Conservation (phyloP, 2,113 vertebrate genomes). For the Heterochromis multidens region DNA sequence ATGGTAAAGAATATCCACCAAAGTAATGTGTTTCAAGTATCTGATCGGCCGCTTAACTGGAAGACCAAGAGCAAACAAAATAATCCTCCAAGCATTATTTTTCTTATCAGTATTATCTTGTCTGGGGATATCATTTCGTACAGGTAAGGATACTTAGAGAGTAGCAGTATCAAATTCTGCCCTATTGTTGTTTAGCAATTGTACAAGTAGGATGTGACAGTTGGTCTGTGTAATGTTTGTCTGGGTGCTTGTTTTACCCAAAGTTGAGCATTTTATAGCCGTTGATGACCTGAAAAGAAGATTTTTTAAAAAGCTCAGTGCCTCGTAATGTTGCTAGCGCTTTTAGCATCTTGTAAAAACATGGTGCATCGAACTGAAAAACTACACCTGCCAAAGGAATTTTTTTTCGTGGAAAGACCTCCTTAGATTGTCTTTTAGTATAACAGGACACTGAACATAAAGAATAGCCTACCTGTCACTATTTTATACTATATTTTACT, state of each 20-base stretch:
- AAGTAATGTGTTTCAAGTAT: background rate
- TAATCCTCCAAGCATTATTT: background rate
- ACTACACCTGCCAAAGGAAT: too few relatives aligned
- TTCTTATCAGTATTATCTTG: background rate
- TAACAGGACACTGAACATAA: too few relatives aligned
- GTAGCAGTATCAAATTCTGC: background rate
- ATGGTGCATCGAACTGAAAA: background rate
- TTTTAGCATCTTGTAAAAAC: background rate
- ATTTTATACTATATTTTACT: background rate
- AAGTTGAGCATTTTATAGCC: background rate
- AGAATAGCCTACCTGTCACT: too few relatives aligned
- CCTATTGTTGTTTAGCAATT: background rate
- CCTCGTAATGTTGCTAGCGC: background rate
- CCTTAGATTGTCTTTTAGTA: too few relatives aligned
- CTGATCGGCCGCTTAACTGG: background rate
- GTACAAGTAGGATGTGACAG: background rate
- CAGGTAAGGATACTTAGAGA: background rate
- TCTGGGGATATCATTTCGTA: background rate
- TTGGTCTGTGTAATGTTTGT: background rate
- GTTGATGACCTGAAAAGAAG: background rate
- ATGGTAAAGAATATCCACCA: background rate
- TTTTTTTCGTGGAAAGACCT: too few relatives aligned
- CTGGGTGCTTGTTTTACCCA: too few relatives aligned
- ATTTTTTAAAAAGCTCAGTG: too few relatives aligned
- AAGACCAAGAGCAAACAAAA: background rate